These are phyloP conservation scores for Punctoribates punctum DNA, from an alignment of 2,888 invertebrate species.

Conservation along the genomic window DNA sequence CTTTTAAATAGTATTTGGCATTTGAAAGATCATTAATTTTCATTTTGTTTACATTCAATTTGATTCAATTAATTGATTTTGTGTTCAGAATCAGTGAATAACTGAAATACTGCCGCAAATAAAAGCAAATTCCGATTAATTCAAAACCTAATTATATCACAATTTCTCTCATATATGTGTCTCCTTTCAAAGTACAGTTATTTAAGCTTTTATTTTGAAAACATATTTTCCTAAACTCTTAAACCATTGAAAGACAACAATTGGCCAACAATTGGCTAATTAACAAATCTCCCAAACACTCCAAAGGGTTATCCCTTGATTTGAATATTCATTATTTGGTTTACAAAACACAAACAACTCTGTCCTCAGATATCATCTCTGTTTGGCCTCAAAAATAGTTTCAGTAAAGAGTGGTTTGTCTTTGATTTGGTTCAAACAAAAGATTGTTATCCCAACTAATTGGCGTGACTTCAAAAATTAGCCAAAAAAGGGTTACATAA, in stretches of 20 bases:
- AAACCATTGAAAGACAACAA: conserved; percentile 15
- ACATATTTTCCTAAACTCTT: not conserved
- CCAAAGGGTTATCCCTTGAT: not conserved
- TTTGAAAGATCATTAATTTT: conserved; percentile 6
- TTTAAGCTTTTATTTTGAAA: not conserved
- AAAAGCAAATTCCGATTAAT: not conserved
- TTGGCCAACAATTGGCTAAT: not conserved
- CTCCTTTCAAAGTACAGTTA: conserved; percentile 5
- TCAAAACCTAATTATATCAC: not conserved
- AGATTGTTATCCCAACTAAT: not conserved
- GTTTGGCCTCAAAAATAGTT: not conserved
- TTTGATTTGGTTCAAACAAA: conserved; percentile 1
- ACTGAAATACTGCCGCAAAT: not conserved
- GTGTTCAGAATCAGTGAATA: too few relatives aligned
- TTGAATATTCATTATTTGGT: not conserved
- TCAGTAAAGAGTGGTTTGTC: not conserved
- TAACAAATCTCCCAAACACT: not conserved
- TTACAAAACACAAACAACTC: not conserved
- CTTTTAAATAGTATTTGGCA: conserved; percentile 1
- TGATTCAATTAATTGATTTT: not conserved
- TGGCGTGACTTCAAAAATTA: not conserved
- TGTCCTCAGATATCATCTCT: not conserved
- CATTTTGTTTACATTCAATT: not conserved
- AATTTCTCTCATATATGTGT: not conserved
- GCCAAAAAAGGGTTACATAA: not conserved